Percentiles rank a stretch among this genome's conserved stretches.
Conservation (phyloP, 2,113 vertebrate genomes). For the Protobothrops flavoviridis region DNA sequence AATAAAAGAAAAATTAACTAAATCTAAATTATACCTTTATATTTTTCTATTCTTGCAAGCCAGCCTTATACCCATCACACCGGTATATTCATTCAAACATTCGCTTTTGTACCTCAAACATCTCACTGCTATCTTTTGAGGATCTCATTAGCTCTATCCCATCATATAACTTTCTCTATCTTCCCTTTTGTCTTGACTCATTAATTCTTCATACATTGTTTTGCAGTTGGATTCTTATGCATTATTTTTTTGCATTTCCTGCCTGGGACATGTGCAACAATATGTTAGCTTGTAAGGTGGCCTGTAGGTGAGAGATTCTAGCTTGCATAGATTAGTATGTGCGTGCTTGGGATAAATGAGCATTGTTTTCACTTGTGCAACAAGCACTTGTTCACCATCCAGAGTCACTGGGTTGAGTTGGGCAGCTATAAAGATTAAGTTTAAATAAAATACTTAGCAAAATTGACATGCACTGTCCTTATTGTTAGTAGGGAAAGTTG, state of each 20-base stretch:
- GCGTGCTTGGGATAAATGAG: background rate
- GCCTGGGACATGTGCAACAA: background rate
- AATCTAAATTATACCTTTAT: background rate
- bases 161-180: background rate
- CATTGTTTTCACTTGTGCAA: background rate
- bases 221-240: background rate
- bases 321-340: background rate
- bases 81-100: background rate
- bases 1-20: background rate
- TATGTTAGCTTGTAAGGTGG: background rate
- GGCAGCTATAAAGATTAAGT: background rate
- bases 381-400: background rate
- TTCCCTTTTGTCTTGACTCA: background rate
- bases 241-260: background rate
- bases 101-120: background rate
- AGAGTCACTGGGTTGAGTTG: background rate
- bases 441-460: background rate
- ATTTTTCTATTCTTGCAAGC: background rate
- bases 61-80: background rate
- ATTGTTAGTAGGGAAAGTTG: background rate
- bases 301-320: background rate
- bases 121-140: background rate
- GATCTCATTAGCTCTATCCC: background rate
- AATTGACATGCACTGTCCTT: background rate
- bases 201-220: background rate